Evolutionary conservation across 2,888 invertebrate species (phyloP).

Genomic region (Geophilus truncorum): DNA sequence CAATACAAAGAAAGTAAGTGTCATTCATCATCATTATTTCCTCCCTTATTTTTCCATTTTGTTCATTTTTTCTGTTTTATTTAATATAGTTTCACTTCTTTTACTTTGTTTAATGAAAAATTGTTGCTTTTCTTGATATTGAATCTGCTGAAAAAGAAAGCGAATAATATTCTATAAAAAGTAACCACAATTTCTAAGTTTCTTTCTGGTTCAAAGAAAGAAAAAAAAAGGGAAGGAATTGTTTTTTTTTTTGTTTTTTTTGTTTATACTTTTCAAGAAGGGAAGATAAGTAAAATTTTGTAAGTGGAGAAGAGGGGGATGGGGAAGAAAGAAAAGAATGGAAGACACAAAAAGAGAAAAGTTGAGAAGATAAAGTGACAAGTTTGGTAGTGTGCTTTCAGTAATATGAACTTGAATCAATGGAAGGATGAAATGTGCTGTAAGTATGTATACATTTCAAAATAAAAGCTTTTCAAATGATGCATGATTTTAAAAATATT

Average conservation of each 20-base stretch:
- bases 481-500: too few relatives aligned
- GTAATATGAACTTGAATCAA: background rate
- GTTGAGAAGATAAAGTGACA: background rate
- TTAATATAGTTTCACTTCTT: too few relatives aligned
- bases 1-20: slow-evolving; percentile 96
- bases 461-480: background rate
- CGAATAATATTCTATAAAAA: background rate
- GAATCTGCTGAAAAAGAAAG: background rate
- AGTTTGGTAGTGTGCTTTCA: background rate
- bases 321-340: background rate
- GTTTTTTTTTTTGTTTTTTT: background rate
- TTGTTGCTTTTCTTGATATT: background rate
- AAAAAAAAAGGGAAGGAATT: too few relatives aligned
- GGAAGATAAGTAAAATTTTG: background rate
- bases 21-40: background rate
- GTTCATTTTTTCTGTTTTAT: background rate
- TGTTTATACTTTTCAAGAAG: background rate
- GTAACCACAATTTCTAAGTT: background rate
- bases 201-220: background rate
- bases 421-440: background rate
- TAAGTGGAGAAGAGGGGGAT: background rate
- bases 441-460: background rate
- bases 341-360: background rate
- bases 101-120: background rate
- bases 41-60: background rate